Base-by-base conservation (phyloP, 2,113 vertebrate genomes). In the Halichoeres trimaculatus region DNA sequence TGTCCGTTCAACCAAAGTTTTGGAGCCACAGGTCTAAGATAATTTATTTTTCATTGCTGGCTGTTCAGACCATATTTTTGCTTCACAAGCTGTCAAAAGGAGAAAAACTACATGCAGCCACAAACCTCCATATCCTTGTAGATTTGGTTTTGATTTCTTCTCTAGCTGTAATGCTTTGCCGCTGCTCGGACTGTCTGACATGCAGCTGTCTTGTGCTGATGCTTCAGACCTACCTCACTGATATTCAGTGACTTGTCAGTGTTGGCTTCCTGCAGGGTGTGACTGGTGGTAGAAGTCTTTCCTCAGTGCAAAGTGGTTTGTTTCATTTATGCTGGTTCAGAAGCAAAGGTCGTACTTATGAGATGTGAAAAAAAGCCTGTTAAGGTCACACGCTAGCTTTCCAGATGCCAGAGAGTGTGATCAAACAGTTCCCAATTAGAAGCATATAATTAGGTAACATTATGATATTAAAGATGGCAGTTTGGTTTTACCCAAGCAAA, bases 381-480 rank as follows among this genome's bases (percentile, higher is more conserved):
- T 77, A 68, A 79, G 85, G 89, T 93, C 90, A 90, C 88, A 86
- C 59, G 66, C 81, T 68, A 84, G 80, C 67, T 80, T 87, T 89
- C 89, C 90, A 93, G 84, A 91, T 92, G 91, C 81, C 76, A 78
- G 76, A 80, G 75, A 35, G 82, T 83, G 84, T 72, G 89, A 92
- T 94, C 90, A 92, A 93, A 93, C 84, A 52, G 86, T 90, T 93
- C 89, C 90, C 90, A 92, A 92, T 92, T 93, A 91, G 88, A 92
- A 93, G 66, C 91, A 83, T 94, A 88, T 93, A 76, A 93, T 93
- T 93, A 92, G 85, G 78, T 81, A 84, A 89, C 91, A 90, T 92
- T 87, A 90, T 89, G 86, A 92, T 94, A 93, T 93, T 93, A 89
- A 94, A 92, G 87, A 93, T 90, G 92, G 92, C 91, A 91, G 91